phyloP scores from a whole-genome alignment of 2,113 vertebrate genomes.

The Australoheros scitulus region DNA sequence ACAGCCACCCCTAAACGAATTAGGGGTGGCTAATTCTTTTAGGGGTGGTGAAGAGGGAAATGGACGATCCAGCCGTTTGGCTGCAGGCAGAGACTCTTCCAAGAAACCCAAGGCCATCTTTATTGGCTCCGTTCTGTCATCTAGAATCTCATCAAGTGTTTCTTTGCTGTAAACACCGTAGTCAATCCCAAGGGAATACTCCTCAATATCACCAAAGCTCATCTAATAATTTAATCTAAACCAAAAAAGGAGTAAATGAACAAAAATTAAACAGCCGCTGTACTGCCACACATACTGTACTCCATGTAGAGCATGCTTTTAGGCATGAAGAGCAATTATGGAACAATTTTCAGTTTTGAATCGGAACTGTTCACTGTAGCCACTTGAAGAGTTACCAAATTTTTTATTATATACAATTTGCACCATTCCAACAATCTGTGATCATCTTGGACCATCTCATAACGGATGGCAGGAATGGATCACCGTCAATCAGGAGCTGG shows the following conservation, averaged over 20 bases:
- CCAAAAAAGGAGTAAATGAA: not conserved
- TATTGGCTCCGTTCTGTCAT: conserved; percentile 51
- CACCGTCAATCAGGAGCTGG: not conserved
- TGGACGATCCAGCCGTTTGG: not conserved
- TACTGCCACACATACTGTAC: not conserved
- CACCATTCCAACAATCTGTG: not conserved
- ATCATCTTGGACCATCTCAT: not conserved
- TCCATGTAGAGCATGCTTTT: not conserved
- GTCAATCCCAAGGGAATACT: not conserved
- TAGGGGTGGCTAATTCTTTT: too few species aligned
- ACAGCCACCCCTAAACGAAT: too few species aligned
- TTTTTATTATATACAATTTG: too few species aligned
- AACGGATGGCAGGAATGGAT: not conserved
- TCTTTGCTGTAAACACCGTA: not conserved
- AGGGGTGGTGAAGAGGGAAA: too few species aligned
- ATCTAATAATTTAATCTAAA: not conserved
- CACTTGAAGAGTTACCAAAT: too few species aligned
- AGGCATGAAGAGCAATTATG: not conserved
- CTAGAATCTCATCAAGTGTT: conserved; percentile 13
- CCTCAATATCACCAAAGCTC: not conserved
- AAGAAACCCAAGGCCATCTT: conserved; percentile 24
- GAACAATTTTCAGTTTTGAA: not conserved
- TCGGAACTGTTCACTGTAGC: not conserved
- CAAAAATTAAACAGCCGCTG: not conserved
- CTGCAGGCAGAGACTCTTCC: conserved; percentile 13